Conservation (phyloP, 2,113 vertebrate genomes). For the Quiscalus mexicanus region DNA sequence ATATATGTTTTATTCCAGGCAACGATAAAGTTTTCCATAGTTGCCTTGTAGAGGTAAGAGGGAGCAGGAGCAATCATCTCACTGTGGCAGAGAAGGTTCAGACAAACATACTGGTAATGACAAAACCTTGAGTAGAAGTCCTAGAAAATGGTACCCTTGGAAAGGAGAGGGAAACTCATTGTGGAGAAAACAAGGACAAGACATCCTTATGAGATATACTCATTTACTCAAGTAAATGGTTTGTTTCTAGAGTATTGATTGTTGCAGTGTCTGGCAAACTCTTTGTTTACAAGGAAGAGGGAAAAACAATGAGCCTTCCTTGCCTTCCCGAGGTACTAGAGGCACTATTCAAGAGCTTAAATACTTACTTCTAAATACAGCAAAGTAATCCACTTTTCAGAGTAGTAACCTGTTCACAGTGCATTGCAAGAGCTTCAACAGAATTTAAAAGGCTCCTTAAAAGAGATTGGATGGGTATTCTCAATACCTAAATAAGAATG, state of each 20-base stretch:
- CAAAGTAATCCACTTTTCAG: background rate
- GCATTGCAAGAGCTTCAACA: background rate
- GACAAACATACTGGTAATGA: background rate
- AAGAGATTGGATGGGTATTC: background rate
- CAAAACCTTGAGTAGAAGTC: background rate
- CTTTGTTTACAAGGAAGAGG: background rate
- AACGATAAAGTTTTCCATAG: background rate
- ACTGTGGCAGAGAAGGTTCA: background rate
- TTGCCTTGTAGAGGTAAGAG: background rate
- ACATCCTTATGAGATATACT: background rate
- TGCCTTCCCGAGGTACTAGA: background rate
- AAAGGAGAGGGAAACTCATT: background rate
- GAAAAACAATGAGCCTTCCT: background rate
- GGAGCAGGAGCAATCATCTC: background rate
- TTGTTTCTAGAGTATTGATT: background rate
- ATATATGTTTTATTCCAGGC: background rate
- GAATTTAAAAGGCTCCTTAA: background rate
- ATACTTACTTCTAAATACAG: constrained; percentile 14
- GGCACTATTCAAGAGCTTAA: background rate
- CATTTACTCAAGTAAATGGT: background rate
- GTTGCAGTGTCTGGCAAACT: background rate
- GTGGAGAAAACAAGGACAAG: background rate
- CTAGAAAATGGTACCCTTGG: background rate
- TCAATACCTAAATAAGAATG: background rate
- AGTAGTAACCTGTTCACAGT: background rate